These are phyloP conservation scores for Neodiprion pinetum DNA, from an alignment of 1,140 invertebrate species.

Conservation along the genomic window DNA sequence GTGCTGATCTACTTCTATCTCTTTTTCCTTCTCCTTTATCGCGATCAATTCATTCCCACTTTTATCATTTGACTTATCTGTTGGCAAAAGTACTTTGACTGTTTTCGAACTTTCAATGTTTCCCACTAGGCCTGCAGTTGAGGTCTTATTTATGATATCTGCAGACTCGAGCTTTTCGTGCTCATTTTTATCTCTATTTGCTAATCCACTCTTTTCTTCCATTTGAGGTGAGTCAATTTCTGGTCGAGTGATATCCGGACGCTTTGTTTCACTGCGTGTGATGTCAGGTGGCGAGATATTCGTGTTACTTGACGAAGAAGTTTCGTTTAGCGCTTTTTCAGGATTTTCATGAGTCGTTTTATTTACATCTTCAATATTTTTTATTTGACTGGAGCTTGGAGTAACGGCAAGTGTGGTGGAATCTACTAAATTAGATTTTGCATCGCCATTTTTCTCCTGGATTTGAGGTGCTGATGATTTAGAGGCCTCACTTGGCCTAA, in stretches of 20 bases:
- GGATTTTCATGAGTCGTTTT: neutral
- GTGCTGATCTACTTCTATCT: neutral
- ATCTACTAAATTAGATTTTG: too few relatives aligned
- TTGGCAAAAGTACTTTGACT: slow-evolving; percentile 4
- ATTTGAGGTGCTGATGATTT: too few relatives aligned
- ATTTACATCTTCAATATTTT: neutral
- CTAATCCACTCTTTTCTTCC: neutral
- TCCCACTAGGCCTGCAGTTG: neutral
- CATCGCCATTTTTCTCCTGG: too few relatives aligned
- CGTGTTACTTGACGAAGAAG: neutral
- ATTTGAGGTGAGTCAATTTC: neutral
- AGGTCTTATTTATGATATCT: neutral
- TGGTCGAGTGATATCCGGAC: neutral
- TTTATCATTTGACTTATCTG: slow-evolving; percentile 31
- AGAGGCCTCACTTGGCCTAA: too few relatives aligned
- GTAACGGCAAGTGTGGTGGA: neutral
- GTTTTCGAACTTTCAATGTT: slow-evolving; percentile 8
- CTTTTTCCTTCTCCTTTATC: slow-evolving; percentile 5
- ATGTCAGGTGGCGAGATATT: neutral
- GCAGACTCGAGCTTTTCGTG: neutral
- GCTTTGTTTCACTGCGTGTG: neutral
- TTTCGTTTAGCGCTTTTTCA: neutral
- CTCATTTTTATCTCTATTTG: neutral
- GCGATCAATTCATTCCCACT: neutral
- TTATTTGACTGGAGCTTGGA: neutral